Percentiles rank a stretch among this genome's conserved stretches.
phyloP scores from a whole-genome alignment of 2,797 vertebrate species.

The Acridotheres tristis region DNA sequence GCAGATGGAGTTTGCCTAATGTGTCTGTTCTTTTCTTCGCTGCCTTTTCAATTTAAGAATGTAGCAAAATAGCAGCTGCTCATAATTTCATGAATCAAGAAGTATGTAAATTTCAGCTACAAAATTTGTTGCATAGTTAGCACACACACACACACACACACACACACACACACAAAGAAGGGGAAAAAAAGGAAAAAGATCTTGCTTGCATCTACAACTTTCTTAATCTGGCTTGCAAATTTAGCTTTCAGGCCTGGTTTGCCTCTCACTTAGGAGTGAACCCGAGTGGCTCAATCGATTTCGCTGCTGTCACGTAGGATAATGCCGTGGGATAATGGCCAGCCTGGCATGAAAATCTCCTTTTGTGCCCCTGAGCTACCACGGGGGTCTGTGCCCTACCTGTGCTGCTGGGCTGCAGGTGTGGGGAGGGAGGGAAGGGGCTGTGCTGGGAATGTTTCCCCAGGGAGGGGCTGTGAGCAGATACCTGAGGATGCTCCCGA shows the following conservation, averaged over 20 bases:
- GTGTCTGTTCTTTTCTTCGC: conserved; percentile 77
- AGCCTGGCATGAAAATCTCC: not conserved
- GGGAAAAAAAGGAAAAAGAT: not conserved
- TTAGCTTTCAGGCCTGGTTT: conserved; percentile 32
- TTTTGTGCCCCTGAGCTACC: not conserved
- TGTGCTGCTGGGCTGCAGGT: not conserved
- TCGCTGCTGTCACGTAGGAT: not conserved
- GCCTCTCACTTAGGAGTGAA: not conserved
- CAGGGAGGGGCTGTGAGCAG: not conserved
- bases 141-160: not conserved
- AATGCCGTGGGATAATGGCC: not conserved
- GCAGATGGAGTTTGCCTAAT: conserved; percentile 81
- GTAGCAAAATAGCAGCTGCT: conserved; percentile 81
- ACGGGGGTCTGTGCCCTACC: not conserved
- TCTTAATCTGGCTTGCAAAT: conserved; percentile 50
- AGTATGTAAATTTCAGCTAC: conserved; percentile 78
- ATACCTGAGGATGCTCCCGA: not conserved
- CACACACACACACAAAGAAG: not conserved
- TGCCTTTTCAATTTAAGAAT: conserved; percentile 78
- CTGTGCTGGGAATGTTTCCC: accelerated
- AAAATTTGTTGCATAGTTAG: conserved; percentile 75
- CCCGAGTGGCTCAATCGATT: not conserved
- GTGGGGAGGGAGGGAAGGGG: not conserved
- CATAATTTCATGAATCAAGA: conserved; percentile 83
- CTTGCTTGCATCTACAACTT: conserved; percentile 68